These are phyloP conservation scores for Globia sparganii DNA, from an alignment of 2,888 invertebrate species.

Conservation along the genomic window DNA sequence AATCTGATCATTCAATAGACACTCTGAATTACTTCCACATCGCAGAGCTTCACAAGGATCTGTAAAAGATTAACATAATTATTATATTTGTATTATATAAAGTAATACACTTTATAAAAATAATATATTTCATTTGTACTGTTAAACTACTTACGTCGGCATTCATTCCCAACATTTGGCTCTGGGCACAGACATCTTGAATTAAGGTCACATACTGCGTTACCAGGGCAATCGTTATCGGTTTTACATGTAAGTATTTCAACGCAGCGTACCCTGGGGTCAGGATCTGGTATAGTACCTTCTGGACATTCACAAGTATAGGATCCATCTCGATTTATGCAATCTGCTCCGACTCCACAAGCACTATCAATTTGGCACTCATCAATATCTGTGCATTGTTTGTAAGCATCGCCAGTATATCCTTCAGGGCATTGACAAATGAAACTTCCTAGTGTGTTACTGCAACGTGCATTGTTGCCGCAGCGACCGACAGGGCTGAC, in stretches of 20 bases:
- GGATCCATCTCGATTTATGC: conserved; percentile 94
- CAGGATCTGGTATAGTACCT: conserved; percentile 95
- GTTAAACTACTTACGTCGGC: conserved; percentile 93
- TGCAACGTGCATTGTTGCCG: conserved; percentile 95
- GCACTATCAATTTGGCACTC: conserved; percentile 93
- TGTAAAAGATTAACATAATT: conserved; percentile 78
- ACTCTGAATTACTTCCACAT: conserved; percentile 97
- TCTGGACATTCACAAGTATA: conserved; percentile 95
- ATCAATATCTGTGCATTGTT: conserved; percentile 95
- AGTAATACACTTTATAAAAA: not conserved
- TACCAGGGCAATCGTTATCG: conserved; percentile 96
- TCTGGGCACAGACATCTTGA: conserved; percentile 96
- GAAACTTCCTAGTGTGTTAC: conserved; percentile 95
- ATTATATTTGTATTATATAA: conserved; percentile 30
- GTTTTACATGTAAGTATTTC: conserved; percentile 94
- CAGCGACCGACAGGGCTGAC: conserved; percentile 95
- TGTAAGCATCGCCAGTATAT: conserved; percentile 95
- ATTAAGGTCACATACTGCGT: conserved; percentile 95
- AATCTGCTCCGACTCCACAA: conserved; percentile 95
- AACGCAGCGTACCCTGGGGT: conserved; percentile 95
- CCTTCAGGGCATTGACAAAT: conserved; percentile 96
- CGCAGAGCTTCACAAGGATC: conserved; percentile 97
- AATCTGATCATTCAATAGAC: conserved; percentile 95
- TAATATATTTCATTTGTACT: not conserved
- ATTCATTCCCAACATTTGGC: conserved; percentile 97